phyloP scores from a whole-genome alignment of 2,113 vertebrate species.

The Aegotheles bennettii region DNA sequence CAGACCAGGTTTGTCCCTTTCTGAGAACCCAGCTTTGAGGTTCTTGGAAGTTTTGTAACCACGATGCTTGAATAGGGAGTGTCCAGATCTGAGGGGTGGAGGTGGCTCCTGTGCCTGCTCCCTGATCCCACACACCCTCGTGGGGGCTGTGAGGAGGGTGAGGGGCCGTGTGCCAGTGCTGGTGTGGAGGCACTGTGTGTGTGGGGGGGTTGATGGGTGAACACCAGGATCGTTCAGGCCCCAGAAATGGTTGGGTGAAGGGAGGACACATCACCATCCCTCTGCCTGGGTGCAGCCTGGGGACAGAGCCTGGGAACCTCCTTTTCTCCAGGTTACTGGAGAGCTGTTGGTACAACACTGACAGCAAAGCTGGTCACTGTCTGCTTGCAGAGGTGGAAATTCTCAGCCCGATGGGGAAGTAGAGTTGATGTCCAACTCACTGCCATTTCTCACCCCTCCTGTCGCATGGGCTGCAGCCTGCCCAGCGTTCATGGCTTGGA shows the following conservation, averaged over 20 bases:
- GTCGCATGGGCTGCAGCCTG: neutral
- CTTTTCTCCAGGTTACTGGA: neutral
- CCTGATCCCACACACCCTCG: fast-evolving
- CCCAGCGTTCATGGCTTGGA: neutral
- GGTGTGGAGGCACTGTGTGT: fast-evolving
- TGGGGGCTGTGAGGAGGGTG: neutral
- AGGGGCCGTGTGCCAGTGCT: fast-evolving
- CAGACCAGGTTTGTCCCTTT: fast-evolving
- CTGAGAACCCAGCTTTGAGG: neutral
- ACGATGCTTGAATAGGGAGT: neutral
- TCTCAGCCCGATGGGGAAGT: neutral
- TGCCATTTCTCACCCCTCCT: fast-evolving
- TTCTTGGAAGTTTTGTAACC: neutral
- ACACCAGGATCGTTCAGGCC: neutral
- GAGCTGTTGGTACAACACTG: neutral
- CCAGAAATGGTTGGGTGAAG: neutral
- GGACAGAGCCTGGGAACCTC: neutral
- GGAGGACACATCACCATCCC: neutral
- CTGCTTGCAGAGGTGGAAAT: neutral
- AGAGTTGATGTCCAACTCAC: neutral
- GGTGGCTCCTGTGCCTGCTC: neutral
- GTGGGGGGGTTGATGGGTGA: too few relatives aligned
- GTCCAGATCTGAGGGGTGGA: neutral
- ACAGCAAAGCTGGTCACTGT: neutral
- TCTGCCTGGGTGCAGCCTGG: neutral